These are phyloP conservation scores for Cordilura impudica DNA, from an alignment of 2,888 invertebrate species.

Conservation along the genomic window DNA sequence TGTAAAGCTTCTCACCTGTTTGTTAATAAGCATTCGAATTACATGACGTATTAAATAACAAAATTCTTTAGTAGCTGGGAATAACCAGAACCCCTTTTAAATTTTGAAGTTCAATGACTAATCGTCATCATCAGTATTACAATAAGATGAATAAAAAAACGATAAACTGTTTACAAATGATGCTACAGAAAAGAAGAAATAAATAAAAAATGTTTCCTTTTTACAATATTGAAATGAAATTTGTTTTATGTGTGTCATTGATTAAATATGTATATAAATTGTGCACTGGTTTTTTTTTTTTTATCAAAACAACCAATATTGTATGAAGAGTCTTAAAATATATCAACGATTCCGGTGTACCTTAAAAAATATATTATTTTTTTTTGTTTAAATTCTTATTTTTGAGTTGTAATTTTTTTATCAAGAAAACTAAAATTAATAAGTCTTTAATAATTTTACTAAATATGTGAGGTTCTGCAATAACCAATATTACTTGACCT, in stretches of 20 bases:
- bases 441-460: too few species aligned
- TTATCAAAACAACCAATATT: not conserved
- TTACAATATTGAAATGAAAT: constrained; percentile 3
- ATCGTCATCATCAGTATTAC: constrained; percentile 27
- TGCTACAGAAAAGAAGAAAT: not conserved
- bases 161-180: not conserved
- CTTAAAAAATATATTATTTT: too few species aligned
- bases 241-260: constrained; percentile 16
- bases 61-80: constrained; percentile 24
- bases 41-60: constrained; percentile 12
- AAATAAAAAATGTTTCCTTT: not conserved
- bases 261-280: not conserved
- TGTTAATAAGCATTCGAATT: constrained; percentile 3
- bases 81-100: constrained; percentile 33
- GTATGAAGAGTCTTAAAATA: not conserved
- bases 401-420: too few species aligned
- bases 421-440: too few species aligned
- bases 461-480: too few species aligned
- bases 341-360: not conserved
- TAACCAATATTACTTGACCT: too few species aligned
- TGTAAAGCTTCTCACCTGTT: constrained; percentile 10
- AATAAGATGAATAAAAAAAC: constrained; percentile 5
- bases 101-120: constrained; percentile 44
- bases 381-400: too few species aligned
- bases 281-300: not conserved